Evolutionary conservation across 2,113 vertebrate species (phyloP).

Genomic region (Oceanites oceanicus): DNA sequence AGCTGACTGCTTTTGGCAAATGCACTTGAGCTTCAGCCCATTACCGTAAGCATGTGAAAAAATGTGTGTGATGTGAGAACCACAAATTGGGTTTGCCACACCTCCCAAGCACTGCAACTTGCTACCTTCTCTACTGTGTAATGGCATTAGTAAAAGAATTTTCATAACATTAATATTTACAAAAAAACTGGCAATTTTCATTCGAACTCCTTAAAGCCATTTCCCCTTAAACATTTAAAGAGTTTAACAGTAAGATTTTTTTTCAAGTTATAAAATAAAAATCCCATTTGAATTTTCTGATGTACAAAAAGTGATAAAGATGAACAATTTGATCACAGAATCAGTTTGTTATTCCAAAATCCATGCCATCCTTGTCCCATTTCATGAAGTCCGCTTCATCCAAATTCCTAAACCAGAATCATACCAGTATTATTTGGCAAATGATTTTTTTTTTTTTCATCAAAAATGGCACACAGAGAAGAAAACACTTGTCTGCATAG

Average conservation of each 20-base stretch:
- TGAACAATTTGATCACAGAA: conserved; percentile 86
- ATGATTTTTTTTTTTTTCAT: conserved; percentile 78
- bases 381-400: conserved; percentile 72
- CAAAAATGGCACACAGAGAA: conserved; percentile 83
- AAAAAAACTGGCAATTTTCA: conserved; percentile 80
- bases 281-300: conserved; percentile 89
- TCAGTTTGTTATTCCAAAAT: conserved; percentile 79
- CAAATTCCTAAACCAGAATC: conserved; percentile 75
- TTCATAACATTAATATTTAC: conserved; percentile 91
- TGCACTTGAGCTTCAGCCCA: conserved; percentile 61
- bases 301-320: conserved; percentile 99
- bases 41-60: conserved; percentile 36
- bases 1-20: conserved; percentile 57
- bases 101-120: conserved; percentile 73
- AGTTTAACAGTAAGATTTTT: conserved; percentile 87
- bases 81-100: conserved; percentile 60
- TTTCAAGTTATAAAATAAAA: conserved; percentile 98
- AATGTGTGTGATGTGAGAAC: conserved; percentile 54
- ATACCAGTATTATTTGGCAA: conserved; percentile 88
- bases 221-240: conserved; percentile 90
- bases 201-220: conserved; percentile 93
- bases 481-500: conserved; percentile 88
- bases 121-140: conserved; percentile 95
- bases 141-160: conserved; percentile 87
- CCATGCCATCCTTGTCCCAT: conserved; percentile 74